Base-by-base conservation (phyloP, 1,140 invertebrate species). In the Octopus sinensis region DNA sequence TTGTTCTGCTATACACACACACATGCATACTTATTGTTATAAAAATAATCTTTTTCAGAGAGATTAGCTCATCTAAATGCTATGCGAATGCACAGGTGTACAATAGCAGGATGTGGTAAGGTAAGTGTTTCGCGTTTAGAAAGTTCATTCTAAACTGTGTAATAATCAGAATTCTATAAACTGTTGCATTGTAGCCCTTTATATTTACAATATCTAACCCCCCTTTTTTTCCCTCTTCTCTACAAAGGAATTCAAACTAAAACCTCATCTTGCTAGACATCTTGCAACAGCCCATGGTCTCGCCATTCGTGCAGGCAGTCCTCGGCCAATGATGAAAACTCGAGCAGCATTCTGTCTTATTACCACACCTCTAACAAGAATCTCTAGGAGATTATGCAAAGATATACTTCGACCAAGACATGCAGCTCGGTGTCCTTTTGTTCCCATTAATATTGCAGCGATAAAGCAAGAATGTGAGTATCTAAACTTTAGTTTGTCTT, bases 241-340 rank as follows among this genome's bases (percentile, higher is more conserved):
- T 81, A 78, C 78, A 7, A 78, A 93, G 93, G 96, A 98, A 91
- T 98, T 98, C 91, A 96, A 97, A 90, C 91, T 96, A 83, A 97
- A 97, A 91, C 94, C 96, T 68, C 96, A 98, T 90, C 91, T 98
- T 82, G 95, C 95, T 80, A 93, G 96, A 83, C 97, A 99, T 91
- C 95, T 96, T 90, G 96, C 96, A 12, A 96, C 95, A 84, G 95
- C 95, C 56, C 97, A 98, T 91, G 96, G 96, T 4, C 90, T 94
- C 51, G 92, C 93, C 79, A 91, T 94, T 52, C 84, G 92, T 83
- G 90, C 92, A 77, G 96, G 95, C 52, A 90, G 95, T 53, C 95
- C 96, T 4, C 92, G 96, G 62, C 96, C 97, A 51, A 95, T 98
- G 0, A 97, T 98, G 96, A 98, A 98, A 92, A 98, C 97, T 71